A percentile compares a stretch with the other conserved stretches of the same genome.
These are phyloP conservation scores for Ptilorrhoa leucosticta DNA, from an alignment of 2,113 vertebrate species.

Conservation along the genomic window DNA sequence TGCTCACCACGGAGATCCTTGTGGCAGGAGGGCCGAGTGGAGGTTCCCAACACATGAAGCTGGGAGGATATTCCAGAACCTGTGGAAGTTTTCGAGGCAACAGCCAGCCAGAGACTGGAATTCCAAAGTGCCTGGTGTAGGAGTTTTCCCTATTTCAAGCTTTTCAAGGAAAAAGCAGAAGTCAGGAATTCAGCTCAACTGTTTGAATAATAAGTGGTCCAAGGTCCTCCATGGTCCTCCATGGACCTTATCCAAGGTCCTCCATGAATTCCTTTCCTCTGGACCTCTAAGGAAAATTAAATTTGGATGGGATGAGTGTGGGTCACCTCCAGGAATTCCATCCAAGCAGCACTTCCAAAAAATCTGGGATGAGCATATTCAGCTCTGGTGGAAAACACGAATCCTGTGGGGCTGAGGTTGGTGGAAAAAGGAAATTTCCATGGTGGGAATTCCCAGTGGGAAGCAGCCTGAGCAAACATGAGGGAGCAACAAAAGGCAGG, in stretches of 20 bases:
- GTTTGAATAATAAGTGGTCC: neutral
- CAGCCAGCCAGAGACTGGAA: fast-evolving
- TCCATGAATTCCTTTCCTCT: neutral
- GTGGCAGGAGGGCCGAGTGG: neutral
- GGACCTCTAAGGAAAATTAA: neutral
- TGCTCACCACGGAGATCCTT: fast-evolving
- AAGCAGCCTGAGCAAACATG: neutral
- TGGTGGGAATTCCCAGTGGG: neutral
- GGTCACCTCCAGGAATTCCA: neutral
- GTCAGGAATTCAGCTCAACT: neutral
- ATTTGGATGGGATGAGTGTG: neutral
- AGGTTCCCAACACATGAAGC: neutral
- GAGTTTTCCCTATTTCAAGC: neutral
- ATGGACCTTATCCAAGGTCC: neutral
- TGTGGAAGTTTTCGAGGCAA: neutral
- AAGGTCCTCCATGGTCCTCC: neutral
- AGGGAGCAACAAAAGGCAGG: neutral
- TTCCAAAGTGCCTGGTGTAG: neutral
- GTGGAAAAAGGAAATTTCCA: neutral
- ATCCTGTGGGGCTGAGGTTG: neutral
- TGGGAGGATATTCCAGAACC: neutral
- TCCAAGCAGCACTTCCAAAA: neutral
- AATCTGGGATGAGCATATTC: neutral
- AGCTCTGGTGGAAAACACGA: neutral
- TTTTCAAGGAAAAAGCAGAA: neutral